Evolutionary conservation across 2,797 vertebrate species (phyloP).

Genomic region (Streptopelia turtur): DNA sequence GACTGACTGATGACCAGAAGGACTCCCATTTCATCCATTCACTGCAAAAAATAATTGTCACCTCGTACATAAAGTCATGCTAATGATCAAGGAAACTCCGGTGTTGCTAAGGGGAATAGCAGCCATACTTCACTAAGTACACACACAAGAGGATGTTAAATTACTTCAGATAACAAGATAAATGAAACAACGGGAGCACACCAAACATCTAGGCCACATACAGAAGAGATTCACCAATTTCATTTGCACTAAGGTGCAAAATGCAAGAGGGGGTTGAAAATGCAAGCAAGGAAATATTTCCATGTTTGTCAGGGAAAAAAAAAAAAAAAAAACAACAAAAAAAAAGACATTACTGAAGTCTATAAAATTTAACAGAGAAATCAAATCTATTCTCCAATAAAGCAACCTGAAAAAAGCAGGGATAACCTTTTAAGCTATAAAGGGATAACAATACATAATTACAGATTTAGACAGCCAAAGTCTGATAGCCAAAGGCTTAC

Average conservation of each 20-base stretch:
- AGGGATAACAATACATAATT: background rate
- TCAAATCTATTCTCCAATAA: background rate
- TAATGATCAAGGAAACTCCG: background rate
- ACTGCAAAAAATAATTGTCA: background rate
- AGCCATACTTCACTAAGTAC: background rate
- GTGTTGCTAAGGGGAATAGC: background rate
- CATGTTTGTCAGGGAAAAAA: background rate
- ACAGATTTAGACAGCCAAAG: conserved; percentile 11
- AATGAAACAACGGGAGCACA: background rate
- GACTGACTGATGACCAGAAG: conserved; percentile 6
- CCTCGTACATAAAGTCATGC: background rate
- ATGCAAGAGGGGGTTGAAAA: background rate
- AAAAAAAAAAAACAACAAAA: background rate
- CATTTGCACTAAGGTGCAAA: background rate
- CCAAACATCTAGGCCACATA: background rate
- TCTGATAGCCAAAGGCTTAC: conserved; percentile 37
- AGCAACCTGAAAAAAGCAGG: background rate
- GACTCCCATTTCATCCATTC: conserved; percentile 3
- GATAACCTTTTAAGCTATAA: conserved; percentile 34
- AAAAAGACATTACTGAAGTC: background rate
- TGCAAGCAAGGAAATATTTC: background rate
- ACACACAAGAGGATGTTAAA: background rate
- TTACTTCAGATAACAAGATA: background rate
- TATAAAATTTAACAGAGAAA: background rate
- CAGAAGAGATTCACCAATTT: background rate